Base-by-base conservation (phyloP, 2,888 invertebrate genomes). In the Eugnorisma glareosa region DNA sequence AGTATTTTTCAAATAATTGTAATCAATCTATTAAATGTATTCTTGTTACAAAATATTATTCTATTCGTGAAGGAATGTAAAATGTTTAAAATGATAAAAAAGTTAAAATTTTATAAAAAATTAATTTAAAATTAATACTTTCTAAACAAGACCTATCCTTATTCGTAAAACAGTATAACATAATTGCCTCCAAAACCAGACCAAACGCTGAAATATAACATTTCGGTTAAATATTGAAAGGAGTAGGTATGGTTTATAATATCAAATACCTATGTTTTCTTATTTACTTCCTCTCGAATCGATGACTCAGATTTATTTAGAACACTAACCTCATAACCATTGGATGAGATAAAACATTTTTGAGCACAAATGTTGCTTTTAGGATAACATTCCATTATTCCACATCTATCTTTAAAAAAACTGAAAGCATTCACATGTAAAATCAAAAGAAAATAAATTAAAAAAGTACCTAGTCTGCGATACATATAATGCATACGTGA, bases 401-500 rank as follows among this genome's bases (percentile, higher is more conserved):
- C n/a, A 37, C n/a, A 15, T 63, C 54, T 63, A 24, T n/a, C 7
- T 64, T 18, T 24, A 54, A 35, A 64, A 7, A 64, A 28, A 68
- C 67, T 68, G 28, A 82, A 64, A 68, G 43, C 48, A 21, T 75
- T 82, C 28, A 48, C 28, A 51, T 64, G 35, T 43, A 48, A 35
- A 74, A 54, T 45, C 28, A 24, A 21, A 40, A n/a, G 2, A 68
- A 35, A 43, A 37, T 35, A 67, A 54, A 67, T 75, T 59, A 61
- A 21, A 67, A 61, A 61, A 37, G 45, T 35, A n/a, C n/a, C n/a
- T n/a, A 67, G 37, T 48, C 63, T 54, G 40, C 57, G 67, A 82
- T 67, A 63, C 63, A 81, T 81, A 73, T 59, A 48, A 57, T 59
- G 64, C 67, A 68, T 6, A 75, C 40, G 40, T 40, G 67, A 68